Evolutionary conservation across 2,797 vertebrate species (phyloP), one percentile per base, ranked within the genome.

Genomic region (Eulemur albifrons): DNA sequence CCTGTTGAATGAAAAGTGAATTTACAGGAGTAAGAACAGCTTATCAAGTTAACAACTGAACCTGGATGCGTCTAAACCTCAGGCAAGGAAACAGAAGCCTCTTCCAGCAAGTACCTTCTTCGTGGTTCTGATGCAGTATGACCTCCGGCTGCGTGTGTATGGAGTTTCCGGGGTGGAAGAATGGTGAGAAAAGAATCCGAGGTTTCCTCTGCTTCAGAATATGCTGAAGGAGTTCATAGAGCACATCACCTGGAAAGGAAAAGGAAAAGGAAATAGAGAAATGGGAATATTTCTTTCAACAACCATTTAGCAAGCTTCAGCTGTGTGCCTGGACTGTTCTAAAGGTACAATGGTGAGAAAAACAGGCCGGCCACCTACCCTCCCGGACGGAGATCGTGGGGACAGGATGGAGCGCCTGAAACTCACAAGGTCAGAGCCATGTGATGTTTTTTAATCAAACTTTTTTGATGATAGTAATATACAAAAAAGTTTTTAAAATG

Each of bases 171-270:
- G 99, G 99, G 92, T 99, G 99, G 97, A 99, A 99, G 85, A 99
- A 98, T 1, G 99, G 99, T 13, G 99, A 99, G 97, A 99, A 99
- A 54, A 99, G 97, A 96, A 99, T 98, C 21, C 98, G 99, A 72
- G 99, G 98, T 98, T 99, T 99, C 97, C 99, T 99, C 98, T 99
- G 99, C 98, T 99, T 99, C 98, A 99, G 98, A 97, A 99, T 99
- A 97, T 99, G 99, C 98, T 99, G 99, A 97, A 99, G 99, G 96
- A 99, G 99, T 98, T 99, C 99, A 72, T 99, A 99, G 89, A 99
- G 98, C 97, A 99, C 99, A 76, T 99, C 99, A 88, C 99, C 99
- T 99, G 98, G 69, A 85, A 72, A 75, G 72, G 59, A 32, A 91
- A 96, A 97, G 83, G 93, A 57, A 97, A 94, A 76, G 43, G 97